These are phyloP conservation scores for Motacilla alba DNA, from an alignment of 2,113 vertebrate species.

Conservation along the genomic window DNA sequence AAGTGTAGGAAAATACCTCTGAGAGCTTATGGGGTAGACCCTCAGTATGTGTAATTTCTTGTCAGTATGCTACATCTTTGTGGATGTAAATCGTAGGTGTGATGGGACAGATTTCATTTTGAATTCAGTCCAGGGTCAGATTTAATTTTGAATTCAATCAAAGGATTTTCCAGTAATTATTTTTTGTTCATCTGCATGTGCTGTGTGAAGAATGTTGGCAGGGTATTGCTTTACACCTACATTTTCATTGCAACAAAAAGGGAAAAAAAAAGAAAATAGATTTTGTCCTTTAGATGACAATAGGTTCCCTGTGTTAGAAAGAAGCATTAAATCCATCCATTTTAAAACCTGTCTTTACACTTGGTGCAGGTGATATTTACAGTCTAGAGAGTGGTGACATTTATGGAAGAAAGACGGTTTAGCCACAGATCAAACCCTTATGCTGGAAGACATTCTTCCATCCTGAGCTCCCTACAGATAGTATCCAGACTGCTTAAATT, in stretches of 20 bases:
- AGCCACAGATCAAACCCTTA: neutral
- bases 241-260: neutral
- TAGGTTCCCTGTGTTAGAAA: neutral
- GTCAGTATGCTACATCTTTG: neutral
- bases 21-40: neutral
- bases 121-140: neutral
- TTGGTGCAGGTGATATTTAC: conserved; percentile 53
- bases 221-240: neutral
- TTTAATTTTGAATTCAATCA: neutral
- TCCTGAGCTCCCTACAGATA: neutral
- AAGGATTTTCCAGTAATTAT: neutral
- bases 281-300: conserved; percentile 44
- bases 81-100: neutral
- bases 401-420: conserved; percentile 44
- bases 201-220: neutral
- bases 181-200: neutral
- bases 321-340: neutral
- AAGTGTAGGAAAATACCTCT: neutral
- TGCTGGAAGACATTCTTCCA: neutral
- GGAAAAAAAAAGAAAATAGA: neutral
- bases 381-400: conserved; percentile 57
- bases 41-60: neutral
- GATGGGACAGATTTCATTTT: neutral
- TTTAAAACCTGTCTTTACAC: neutral
- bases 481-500: neutral